Base-by-base conservation (phyloP, 2,113 vertebrate genomes). In the Odontophorus gujanensis region DNA sequence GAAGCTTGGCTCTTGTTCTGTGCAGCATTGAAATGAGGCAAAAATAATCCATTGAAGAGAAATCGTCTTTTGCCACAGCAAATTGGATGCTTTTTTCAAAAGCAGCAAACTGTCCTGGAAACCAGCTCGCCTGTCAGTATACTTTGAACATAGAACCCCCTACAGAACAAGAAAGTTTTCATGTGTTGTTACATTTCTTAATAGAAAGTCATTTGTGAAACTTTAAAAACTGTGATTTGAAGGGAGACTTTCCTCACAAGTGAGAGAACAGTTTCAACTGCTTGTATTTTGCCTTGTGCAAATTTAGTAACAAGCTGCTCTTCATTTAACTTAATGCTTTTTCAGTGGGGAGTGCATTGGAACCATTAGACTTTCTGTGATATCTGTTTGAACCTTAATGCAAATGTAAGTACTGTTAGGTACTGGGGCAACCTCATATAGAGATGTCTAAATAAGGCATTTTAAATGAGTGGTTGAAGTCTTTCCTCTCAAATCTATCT, bases 151-250 rank as follows among this genome's bases (percentile, higher is more conserved):
- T 26, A 20, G 57, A 92, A 71, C 25, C 25, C 6, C 6, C 43
- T 59, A 62, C 6, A 36, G 47, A 75, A 34, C 22, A 81, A 91
- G 69, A 11, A 78, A 42, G n/a, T 40, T 82, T 68, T 40, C 25
- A 68, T 83, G 83, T 61, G 7, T 38, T 57, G 17, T 78, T 89
- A 28, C 38, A 32, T 71, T 87, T 74, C 30, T 94, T 80, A 91
- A 87, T 95, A 69, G 72, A 79, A 96, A 83, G 38, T 21, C 47
- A 51, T 95, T 91, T 87, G 77, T 77, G 59, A 78, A 91, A 45
- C 25, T 82, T 58, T 85, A 22, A 74, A 88, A 85, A 91, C 59
- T 1, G 1, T 62, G 74, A 81, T 93, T 92, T 93, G 71, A 90
- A 38, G 25, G 36, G 69, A 84, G 65, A 67, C 30, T 94, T 92